Base-by-base conservation (phyloP, 1,140 invertebrate species). In the Papilio aristodemus region DNA sequence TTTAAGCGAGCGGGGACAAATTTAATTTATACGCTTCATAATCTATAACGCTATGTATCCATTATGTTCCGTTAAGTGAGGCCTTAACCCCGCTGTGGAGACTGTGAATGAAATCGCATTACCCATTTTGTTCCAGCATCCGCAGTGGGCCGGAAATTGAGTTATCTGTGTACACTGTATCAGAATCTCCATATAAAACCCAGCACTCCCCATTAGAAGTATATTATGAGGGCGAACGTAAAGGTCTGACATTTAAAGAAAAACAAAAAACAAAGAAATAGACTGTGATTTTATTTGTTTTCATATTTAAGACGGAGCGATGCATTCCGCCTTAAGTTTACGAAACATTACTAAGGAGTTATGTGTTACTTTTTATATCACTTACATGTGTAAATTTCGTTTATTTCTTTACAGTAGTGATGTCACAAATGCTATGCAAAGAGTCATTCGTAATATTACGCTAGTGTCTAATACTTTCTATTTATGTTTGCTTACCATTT, bases 401-500 rank as follows among this genome's bases (percentile, higher is more conserved):
- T n/a, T n/a, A 17, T 50, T 50, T 22, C 19, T 11, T 19, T 22
- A 50, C 10, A 11, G 8, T 19, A 19, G 3, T 22, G 46, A 50
- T 50, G 46, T 22, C 9, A 50, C 5, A 43, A 17, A n/a, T 43
- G 14, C n/a, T 50, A 22, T 1, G 9, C 43, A 50, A 22, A 43
- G 27, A 32, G 2, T 32, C 27, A 32, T 14, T n/a, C n/a, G 19
- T 9, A 50, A 50, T 50, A 50, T 50, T 50, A 22, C 4, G 19
- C 62, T 25, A 14, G 22, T 62, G 46, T 70, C 63, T 59, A n/a
- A n/a, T n/a, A 59, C 69, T 71, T 71, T 71, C 69, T 60, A 71
- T 71, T 50, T 37, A 32, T 50, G 67, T 71, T 67, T 71, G 63
- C 63, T 67, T 71, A 67, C 67, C 69, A 67, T 63, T 71, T 71